Base-by-base conservation (phyloP, 2,888 invertebrate species). In the Antitype chi region DNA sequence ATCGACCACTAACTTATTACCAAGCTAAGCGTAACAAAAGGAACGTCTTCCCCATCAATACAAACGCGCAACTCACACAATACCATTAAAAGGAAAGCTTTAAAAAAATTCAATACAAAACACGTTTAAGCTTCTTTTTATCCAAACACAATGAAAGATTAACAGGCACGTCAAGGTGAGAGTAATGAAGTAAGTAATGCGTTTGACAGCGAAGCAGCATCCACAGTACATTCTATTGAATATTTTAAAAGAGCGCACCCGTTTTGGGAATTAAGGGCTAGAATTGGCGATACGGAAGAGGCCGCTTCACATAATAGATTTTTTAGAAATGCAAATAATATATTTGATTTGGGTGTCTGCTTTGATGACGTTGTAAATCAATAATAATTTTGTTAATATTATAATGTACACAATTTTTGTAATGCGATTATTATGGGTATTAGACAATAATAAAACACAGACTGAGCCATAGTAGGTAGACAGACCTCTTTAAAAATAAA, bases 181-280 rank as follows among this genome's bases (percentile, higher is more conserved):
- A 95, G 94, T 94, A 94, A 95, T 95, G 94, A 94, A 93, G 91
- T 90, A 90, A 92, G 92, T 92, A 94, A 94, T 94, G 94, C 92
- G 91, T 94, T 94, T 94, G 95, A 95, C 95, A 94, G 93, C 86
- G 80, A 88, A 91, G 90, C 88, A 85, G 77, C 82, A 84, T 87
- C 78, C 78, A 81, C 89, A 80, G 84, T 85, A 90, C 88, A 88
- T 89, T 88, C 90, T 87, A 92, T 93, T 95, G 94, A 95, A 95
- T 95, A 94, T 93, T 94, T 94, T 91, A 95, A 92, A 93, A 90
- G 92, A 88, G 85, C 85, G 85, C 90, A 89, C 88, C 87, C 89
- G 83, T 83, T 88, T 90, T 84, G 90, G 90, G 89, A 89, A 90
- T 91, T 90, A 85, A 78, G 82, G 80, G 80, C 88, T 84, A 88